A percentile compares a stretch with the other conserved stretches of the same genome.
Evolutionary conservation across 2,888 invertebrate species (phyloP).

Genomic region (Strigamia maritima): DNA sequence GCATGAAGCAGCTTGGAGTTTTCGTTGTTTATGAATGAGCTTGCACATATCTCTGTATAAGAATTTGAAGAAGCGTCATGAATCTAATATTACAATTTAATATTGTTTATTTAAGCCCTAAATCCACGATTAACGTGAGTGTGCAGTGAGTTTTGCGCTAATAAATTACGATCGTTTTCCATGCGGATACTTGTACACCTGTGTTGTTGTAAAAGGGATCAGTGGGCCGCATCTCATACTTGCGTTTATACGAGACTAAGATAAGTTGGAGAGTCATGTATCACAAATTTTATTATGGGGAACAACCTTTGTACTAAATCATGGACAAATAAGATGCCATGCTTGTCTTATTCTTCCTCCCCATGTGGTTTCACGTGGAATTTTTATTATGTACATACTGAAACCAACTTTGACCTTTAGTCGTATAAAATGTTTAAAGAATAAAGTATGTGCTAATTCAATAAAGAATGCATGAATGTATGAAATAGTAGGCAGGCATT

Average conservation of each 20-base stretch:
- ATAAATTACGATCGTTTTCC: neutral
- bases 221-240: constrained; percentile 1
- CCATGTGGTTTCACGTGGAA: neutral
- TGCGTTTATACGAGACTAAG: constrained; percentile 13
- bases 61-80: neutral
- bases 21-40: constrained; percentile 17
- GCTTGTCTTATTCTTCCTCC: neutral
- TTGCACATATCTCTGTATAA: neutral
- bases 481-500: neutral
- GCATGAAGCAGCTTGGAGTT: neutral
- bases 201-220: constrained; percentile 1
- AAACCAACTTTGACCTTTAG: neutral
- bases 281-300: constrained; percentile 21
- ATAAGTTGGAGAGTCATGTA: constrained; percentile 21
- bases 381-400: constrained; percentile 1
- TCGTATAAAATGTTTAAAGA: neutral
- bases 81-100: constrained; percentile 1
- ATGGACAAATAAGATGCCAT: constrained; percentile 17
- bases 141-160: neutral
- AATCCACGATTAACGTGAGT: neutral
- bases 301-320: constrained; percentile 18
- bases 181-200: neutral
- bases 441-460: neutral
- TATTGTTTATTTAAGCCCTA: neutral
- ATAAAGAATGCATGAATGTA: neutral